Evolutionary conservation across 2,888 invertebrate species (phyloP), one percentile per base, ranked within the genome.

Genomic region (Andrena flavipes): DNA sequence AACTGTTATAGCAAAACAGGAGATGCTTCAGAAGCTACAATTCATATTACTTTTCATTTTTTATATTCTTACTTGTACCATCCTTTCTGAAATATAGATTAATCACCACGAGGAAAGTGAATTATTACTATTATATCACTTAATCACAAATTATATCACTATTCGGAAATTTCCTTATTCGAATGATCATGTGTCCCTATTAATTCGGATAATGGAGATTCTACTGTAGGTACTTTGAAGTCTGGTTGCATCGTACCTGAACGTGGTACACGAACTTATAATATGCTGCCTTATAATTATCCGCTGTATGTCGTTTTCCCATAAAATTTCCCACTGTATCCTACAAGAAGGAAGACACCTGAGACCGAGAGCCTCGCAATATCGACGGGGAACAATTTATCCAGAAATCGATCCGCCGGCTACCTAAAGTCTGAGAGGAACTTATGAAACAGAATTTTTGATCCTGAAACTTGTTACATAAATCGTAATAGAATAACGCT

Each of bases 231-330:
- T 69, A 75, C 48, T 13, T 16, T n/a, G n/a, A 83, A 73, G 63
- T 76, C 60, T 20, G 20, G 54, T 74, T 56, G 51, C 48, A 20
- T 62, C 29, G 29, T 23, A 8, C 56, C 16, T n/a, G 49, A 8
- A 77, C 23, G 4, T 42, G 20, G 26, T 51, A 33, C 23, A 35
- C 54, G 30, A 54, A 26, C 54, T 72, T 76, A 49, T 71, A 74
- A 68, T 81, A 74, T 76, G 64, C 64, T 68, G 20, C 20, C 56
- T 30, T 69, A 48, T 84, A 85, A 79, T 74, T 60, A 26, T 51
- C 29, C 10, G 10, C 69, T 10, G 10, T 26, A 8, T 62, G 51
- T 33, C 69, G 68, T 64, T 77, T 65, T n/a, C 56, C 48, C 67
- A 33, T 33, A 65, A 78, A 81, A 26, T 77, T 78, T 68, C 23